Base-by-base conservation (phyloP, 2,113 vertebrate species). In the Ciconia boyciana region DNA sequence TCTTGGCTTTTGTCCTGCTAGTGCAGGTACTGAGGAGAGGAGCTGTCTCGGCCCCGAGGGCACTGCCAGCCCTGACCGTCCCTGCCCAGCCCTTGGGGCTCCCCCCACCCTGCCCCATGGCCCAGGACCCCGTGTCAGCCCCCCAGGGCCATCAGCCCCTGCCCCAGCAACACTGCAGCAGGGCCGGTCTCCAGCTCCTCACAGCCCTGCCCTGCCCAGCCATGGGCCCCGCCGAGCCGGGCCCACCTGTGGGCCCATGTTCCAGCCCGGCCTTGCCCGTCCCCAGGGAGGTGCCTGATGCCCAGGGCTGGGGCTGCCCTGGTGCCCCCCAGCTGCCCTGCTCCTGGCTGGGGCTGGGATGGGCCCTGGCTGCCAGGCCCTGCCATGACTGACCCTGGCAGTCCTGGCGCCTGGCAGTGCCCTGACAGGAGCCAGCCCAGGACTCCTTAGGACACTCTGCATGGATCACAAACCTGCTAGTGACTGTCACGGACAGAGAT, bases 221-320 rank as follows among this genome's bases (percentile, higher is more conserved):
- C 25, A 48, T 5, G 18, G 34, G 48, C 39, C 19, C 21, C 0
- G 1, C 21, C 0, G 2, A 76, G 28, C 13, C 3, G 1, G 57
- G 64, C 11, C n/a, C 10, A 32, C 16, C 26, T 6, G 1, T 0
- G 3, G 43, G 8, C 9, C 41, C 39, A n/a, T 0, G 3, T 5
- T 19, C 43, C 5, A 2, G 19, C 48, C 61, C 1, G 1, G 43
- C 32, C 20, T 74, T 6, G 57, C 64, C 26, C 2, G 1, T 10
- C 28, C 28, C 51, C 68, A 58, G 44, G 19, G 26, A 43, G 20
- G 13, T 52, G 52, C 13, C 51, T 1, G 1, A 3, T 31, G 20
- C 43, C 13, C 10, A 2, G 36, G 55, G n/a, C 41, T 34, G 48
- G 48, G n/a, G 43, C 57, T 57, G 31, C n/a, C 31, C 49, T 1